Evolutionary conservation across 2,797 vertebrate species (phyloP).

Genomic region (Dryobates pubescens): DNA sequence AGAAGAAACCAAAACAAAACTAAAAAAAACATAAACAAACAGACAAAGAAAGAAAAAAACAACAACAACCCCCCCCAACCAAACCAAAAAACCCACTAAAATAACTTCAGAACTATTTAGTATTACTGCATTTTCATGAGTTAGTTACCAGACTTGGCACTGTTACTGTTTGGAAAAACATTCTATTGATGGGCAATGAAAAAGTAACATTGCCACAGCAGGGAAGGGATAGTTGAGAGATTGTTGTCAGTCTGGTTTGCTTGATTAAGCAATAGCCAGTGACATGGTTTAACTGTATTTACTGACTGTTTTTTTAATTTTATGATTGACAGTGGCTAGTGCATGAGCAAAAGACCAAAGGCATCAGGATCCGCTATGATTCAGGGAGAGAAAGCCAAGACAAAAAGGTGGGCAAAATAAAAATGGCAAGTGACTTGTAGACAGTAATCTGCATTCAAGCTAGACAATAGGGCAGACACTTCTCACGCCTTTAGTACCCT

Average conservation of each 20-base stretch:
- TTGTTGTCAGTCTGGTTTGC: constrained; percentile 2
- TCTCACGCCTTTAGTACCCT: constrained; percentile 40
- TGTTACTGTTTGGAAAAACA: neutral
- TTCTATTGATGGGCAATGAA: neutral
- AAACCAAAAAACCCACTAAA: neutral
- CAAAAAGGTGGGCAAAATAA: neutral
- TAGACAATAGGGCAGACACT: constrained; percentile 46
- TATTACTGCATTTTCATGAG: neutral
- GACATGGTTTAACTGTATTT: constrained; percentile 3
- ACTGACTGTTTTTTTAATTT: neutral
- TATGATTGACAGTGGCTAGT: neutral
- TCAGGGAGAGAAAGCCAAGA: neutral
- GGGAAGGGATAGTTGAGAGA: neutral
- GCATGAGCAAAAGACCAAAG: constrained; percentile 13
- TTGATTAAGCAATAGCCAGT: constrained; percentile 19
- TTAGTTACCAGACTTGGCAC: neutral
- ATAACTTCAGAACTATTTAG: neutral
- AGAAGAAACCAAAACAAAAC: too few relatives aligned
- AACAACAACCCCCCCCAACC: too few relatives aligned
- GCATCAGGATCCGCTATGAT: neutral
- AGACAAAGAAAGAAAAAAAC: too few relatives aligned
- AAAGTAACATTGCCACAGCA: neutral
- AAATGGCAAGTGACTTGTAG: constrained; percentile 1
- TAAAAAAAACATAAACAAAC: neutral
- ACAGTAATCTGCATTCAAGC: constrained; percentile 53